Conservation (phyloP, 2,113 vertebrate species). For the Oreochromis aureus region DNA sequence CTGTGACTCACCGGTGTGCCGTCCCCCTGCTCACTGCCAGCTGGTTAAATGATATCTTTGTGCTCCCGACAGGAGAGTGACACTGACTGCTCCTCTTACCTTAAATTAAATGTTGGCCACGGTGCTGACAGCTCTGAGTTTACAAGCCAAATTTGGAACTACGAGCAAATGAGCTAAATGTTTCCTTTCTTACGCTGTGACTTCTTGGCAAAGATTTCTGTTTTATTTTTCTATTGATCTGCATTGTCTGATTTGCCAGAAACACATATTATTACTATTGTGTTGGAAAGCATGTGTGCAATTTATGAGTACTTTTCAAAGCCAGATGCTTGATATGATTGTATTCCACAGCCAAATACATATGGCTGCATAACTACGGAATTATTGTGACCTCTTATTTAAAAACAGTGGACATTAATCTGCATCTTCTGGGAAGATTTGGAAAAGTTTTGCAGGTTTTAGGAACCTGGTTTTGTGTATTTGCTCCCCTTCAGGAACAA, state of each 20-base stretch:
- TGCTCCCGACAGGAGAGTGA: neutral
- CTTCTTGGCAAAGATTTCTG: neutral
- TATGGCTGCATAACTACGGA: neutral
- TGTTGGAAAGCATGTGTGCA: neutral
- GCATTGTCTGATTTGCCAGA: neutral
- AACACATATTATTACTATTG: neutral
- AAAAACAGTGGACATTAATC: neutral
- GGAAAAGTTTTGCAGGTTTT: neutral
- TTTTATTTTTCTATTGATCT: neutral
- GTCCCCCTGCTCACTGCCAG: neutral
- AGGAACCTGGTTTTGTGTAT: neutral
- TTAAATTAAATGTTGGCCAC: neutral
- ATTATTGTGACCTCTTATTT: neutral
- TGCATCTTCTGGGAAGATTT: neutral
- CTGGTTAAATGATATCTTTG: conserved; percentile 7
- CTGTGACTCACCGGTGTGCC: conserved; percentile 34
- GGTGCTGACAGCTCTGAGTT: neutral
- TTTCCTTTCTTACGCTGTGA: neutral
- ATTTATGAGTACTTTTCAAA: neutral
- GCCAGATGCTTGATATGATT: neutral
- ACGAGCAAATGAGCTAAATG: neutral
- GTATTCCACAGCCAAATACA: neutral
- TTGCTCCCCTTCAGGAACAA: neutral
- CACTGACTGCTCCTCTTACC: neutral
- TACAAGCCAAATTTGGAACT: neutral